phyloP scores from a whole-genome alignment of 1,140 invertebrate species.

The Hyphantria cunea region DNA sequence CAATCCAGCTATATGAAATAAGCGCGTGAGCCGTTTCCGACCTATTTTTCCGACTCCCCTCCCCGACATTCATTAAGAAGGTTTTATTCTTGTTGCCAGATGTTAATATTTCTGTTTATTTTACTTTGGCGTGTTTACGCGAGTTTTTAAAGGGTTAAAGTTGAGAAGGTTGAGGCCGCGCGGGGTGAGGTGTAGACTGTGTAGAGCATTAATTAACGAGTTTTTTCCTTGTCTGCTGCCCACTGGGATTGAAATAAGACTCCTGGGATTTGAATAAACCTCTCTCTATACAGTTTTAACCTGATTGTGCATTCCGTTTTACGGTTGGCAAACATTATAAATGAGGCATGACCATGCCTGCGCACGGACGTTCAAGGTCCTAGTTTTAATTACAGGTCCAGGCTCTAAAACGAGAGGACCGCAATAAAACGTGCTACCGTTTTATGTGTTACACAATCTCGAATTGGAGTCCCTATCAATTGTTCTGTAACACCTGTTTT shows the following conservation, averaged over 20 bases:
- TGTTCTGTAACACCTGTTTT: neutral
- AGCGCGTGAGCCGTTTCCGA: constrained; percentile 25
- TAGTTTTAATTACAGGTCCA: constrained; percentile 17
- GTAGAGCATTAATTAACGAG: constrained; percentile 48
- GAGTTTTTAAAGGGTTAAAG: constrained; percentile 38
- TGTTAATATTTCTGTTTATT: constrained; percentile 46
- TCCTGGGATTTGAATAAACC: constrained; percentile 25
- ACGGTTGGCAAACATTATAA: constrained; percentile 25
- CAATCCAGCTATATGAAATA: constrained; percentile 22
- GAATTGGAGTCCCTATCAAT: constrained; percentile 15
- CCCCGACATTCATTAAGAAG: constrained; percentile 20
- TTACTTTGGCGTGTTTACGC: constrained; percentile 36
- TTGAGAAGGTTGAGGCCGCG: constrained; percentile 7
- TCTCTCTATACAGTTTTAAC: constrained; percentile 33
- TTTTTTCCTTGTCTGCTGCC: constrained; percentile 37
- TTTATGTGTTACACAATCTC: constrained; percentile 19
- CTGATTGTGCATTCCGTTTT: constrained; percentile 30
- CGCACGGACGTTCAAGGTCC: constrained; percentile 14
- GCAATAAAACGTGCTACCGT: constrained; percentile 16
- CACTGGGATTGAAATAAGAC: constrained; percentile 31
- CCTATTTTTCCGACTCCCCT: constrained; percentile 8
- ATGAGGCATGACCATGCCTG: constrained; percentile 16
- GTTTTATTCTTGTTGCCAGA: constrained; percentile 30
- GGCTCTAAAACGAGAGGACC: constrained; percentile 14
- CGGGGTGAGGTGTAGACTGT: constrained; percentile 26